Percentiles rank a stretch among this genome's conserved stretches.
Evolutionary conservation across 2,797 vertebrate species (phyloP).

Genomic region (Synaphobranchus kaupii): DNA sequence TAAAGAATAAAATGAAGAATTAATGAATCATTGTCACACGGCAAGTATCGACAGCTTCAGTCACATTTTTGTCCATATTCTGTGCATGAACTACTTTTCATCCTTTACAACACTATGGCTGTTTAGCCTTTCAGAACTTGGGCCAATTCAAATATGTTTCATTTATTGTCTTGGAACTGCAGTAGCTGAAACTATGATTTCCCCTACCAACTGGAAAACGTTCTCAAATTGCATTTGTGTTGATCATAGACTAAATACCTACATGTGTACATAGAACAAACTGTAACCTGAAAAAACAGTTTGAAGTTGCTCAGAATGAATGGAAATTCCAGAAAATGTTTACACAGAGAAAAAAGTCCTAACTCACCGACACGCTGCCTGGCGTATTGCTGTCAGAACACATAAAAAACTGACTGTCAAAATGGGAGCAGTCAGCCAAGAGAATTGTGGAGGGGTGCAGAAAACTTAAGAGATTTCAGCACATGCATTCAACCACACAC

Average conservation of each 20-base stretch:
- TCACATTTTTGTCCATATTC: not conserved
- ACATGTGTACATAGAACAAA: not conserved
- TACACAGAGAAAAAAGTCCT: not conserved
- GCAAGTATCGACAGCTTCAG: not conserved
- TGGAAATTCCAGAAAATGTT: not conserved
- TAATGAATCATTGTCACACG: slow-evolving; percentile 7
- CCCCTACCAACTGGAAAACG: not conserved
- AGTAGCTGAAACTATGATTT: not conserved
- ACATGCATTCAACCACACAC: not conserved
- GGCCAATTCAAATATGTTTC: not conserved
- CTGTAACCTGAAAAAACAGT: not conserved
- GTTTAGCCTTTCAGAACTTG: not conserved
- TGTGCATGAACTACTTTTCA: not conserved
- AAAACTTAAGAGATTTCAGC: not conserved
- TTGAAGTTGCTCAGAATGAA: not conserved
- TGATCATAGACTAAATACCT: not conserved
- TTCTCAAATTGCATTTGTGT: not conserved
- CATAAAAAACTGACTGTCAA: not conserved
- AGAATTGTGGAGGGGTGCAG: not conserved
- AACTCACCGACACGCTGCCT: slow-evolving; percentile 26
- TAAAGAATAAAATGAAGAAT: not conserved
- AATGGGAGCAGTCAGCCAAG: not conserved
- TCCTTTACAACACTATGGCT: not conserved
- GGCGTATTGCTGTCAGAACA: not conserved
- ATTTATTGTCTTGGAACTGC: not conserved